Percentiles rank a stretch among this genome's conserved stretches.
phyloP scores from a whole-genome alignment of 2,797 vertebrate species.

The Eupleurogrammus muticus region DNA sequence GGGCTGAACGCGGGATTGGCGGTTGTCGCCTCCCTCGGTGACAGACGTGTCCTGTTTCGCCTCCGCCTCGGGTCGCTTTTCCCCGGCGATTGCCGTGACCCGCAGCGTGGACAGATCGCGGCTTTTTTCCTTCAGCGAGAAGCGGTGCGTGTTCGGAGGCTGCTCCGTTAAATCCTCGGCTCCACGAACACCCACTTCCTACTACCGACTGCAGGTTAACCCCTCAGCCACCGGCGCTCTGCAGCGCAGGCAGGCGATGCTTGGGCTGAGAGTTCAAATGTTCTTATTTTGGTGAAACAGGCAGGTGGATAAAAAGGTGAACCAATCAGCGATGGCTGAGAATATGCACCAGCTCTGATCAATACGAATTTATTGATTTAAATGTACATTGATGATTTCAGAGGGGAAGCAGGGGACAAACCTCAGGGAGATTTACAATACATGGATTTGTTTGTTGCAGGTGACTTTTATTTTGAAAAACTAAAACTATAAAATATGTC shows the following conservation, averaged over 20 bases:
- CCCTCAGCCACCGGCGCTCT: slow-evolving; percentile 57
- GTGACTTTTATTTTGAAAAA: too few species aligned
- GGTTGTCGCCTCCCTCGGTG: slow-evolving; percentile 13
- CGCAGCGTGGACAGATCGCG: not conserved
- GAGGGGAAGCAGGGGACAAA: too few species aligned
- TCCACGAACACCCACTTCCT: slow-evolving; percentile 73
- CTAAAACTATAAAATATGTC: too few species aligned
- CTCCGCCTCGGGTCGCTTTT: too few species aligned
- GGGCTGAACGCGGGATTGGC: slow-evolving; percentile 12
- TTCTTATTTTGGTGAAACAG: not conserved
- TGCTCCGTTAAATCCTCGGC: slow-evolving; percentile 63
- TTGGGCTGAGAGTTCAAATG: not conserved
- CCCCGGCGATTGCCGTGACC: not conserved
- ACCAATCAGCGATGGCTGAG: not conserved
- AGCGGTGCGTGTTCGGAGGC: slow-evolving; percentile 28
- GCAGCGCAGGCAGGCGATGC: not conserved
- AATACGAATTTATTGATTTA: not conserved
- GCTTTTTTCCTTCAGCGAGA: slow-evolving; percentile 42
- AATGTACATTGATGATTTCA: not conserved
- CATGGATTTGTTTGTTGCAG: too few species aligned
- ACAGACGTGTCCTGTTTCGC: slow-evolving; percentile 5
- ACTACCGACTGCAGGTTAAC: slow-evolving; percentile 75
- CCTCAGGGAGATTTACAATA: too few species aligned
- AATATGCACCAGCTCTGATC: not conserved
- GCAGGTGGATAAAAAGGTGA: not conserved